These are phyloP conservation scores for Crenuchus spilurus DNA, from an alignment of 2,797 vertebrate species.

Conservation along the genomic window DNA sequence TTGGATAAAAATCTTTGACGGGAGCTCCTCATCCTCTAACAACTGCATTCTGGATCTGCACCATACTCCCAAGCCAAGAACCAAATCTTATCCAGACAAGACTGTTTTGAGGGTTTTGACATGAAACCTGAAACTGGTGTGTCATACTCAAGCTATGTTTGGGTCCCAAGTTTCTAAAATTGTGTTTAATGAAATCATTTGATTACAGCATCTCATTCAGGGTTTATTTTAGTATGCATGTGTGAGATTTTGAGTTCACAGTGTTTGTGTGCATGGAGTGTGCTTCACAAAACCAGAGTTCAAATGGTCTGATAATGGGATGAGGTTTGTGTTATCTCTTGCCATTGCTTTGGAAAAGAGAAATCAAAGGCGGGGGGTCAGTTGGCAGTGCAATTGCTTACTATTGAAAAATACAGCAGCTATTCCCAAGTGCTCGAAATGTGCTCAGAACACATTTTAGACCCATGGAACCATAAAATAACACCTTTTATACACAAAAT, in stretches of 20 bases:
- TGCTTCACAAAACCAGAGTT: not conserved
- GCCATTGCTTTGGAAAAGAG: not conserved
- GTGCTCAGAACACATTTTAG: not conserved
- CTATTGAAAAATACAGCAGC: not conserved
- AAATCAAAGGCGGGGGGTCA: not conserved
- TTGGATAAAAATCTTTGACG: no score
- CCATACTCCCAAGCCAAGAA: no score
- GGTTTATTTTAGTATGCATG: not conserved
- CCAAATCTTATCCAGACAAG: no score
- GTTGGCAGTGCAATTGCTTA: not conserved
- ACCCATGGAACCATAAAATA: not conserved
- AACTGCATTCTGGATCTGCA: no score
- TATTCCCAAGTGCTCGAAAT: not conserved
- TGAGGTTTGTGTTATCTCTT: not conserved
- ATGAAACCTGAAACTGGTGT: not conserved
- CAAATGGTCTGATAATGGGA: not conserved
- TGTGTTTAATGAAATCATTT: no score
- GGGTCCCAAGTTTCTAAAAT: no score
- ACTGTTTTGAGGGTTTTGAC: not conserved
- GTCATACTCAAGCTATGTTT: no score
- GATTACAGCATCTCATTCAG: not conserved
- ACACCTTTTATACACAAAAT: not conserved
- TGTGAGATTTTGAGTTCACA: not conserved
- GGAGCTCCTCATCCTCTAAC: no score
- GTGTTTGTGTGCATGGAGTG: not conserved